Conservation (phyloP, 2,888 invertebrate genomes). For the Polydesmus complanatus region DNA sequence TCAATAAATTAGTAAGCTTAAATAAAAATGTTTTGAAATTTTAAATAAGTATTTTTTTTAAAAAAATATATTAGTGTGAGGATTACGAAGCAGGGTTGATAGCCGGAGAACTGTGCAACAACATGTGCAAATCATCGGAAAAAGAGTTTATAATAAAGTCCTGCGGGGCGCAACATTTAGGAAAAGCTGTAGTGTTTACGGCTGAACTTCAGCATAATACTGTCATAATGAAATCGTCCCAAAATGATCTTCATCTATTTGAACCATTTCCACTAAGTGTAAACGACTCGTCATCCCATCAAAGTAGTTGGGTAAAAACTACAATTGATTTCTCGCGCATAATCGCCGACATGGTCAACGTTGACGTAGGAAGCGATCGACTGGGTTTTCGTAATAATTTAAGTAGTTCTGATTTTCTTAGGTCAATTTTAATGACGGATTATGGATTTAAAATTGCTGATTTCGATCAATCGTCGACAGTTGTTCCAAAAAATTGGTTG, state of each 20-base stretch:
- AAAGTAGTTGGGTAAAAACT: neutral
- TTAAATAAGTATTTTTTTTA: neutral
- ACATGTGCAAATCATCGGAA: constrained; percentile 43
- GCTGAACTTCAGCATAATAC: constrained; percentile 44
- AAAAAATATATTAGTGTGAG: constrained; percentile 37
- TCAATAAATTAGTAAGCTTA: neutral
- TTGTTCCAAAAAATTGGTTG: constrained; percentile 13
- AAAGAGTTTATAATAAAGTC: constrained; percentile 40
- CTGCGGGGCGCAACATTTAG: constrained; percentile 46
- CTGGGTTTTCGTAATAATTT: neutral
- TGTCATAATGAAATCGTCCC: constrained; percentile 44
- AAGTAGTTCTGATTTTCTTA: neutral
- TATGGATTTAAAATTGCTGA: no score
- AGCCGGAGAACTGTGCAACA: constrained; percentile 47
- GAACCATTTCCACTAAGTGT: neutral
- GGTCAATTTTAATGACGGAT: neutral
- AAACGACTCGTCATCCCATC: neutral
- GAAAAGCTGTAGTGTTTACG: constrained; percentile 47
- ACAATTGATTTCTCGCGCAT: neutral
- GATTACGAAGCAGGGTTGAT: constrained; percentile 40
- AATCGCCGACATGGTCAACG: neutral
- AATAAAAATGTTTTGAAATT: constrained; percentile 28
- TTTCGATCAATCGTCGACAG: constrained; percentile 11
- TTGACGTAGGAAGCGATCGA: neutral
- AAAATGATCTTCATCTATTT: constrained; percentile 16